These are phyloP conservation scores for Indri indri DNA, from an alignment of 2,113 vertebrate species.

Conservation along the genomic window DNA sequence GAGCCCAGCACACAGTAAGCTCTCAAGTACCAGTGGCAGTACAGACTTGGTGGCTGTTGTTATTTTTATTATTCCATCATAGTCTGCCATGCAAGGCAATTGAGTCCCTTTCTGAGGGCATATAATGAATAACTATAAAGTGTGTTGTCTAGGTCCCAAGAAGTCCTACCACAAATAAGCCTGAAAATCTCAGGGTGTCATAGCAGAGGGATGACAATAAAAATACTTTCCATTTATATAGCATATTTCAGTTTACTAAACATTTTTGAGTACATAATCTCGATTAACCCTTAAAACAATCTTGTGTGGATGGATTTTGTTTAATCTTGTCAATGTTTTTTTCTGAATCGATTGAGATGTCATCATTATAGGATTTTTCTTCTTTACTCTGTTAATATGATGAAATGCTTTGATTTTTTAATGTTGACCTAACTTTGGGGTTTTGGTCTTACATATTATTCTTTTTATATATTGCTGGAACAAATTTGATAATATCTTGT, in stretches of 20 bases:
- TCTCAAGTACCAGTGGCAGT: neutral
- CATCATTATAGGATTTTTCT: neutral
- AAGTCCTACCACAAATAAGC: constrained; percentile 17
- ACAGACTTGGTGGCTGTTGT: neutral
- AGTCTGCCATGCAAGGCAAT: neutral
- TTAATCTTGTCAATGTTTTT: neutral
- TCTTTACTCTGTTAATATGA: constrained; percentile 27
- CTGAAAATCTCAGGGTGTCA: neutral
- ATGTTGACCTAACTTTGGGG: constrained; percentile 13
- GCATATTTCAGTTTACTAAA: constrained; percentile 14
- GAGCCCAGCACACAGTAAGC: neutral
- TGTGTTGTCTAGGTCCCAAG: neutral
- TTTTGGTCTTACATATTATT: constrained; percentile 9
- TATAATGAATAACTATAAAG: constrained; percentile 10
- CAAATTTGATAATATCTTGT: constrained; percentile 11
- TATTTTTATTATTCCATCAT: neutral
- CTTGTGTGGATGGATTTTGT: neutral
- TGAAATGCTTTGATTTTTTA: constrained; percentile 1
- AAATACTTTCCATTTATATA: neutral
- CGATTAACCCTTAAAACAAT: constrained; percentile 40
- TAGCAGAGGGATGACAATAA: constrained; percentile 1
- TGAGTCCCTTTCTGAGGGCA: neutral
- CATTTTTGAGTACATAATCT: neutral
- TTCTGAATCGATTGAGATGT: constrained; percentile 29
- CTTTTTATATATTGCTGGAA: constrained; percentile 3